A percentile compares a stretch with the other conserved stretches of the same genome.
Conservation (phyloP, 1,140 invertebrate genomes). For the Diploscapter pachys region DNA sequence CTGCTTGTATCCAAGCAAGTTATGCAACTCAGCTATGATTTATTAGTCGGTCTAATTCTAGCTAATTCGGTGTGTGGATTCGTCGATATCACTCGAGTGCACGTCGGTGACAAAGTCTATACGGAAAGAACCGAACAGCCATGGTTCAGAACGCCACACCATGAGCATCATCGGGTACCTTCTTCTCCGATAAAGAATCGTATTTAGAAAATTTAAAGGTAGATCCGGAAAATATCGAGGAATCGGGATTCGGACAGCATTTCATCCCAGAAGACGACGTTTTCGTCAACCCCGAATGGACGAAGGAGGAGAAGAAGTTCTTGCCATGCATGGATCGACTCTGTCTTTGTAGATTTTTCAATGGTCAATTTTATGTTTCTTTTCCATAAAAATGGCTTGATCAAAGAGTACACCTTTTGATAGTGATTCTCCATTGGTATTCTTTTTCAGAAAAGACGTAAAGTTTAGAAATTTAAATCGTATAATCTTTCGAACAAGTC, state of each 20-base stretch:
- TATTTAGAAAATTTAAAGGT: slow-evolving; percentile 10
- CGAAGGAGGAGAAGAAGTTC: slow-evolving; percentile 13
- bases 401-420: neutral
- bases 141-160: slow-evolving; percentile 29
- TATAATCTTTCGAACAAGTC: too few species aligned
- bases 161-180: slow-evolving; percentile 23
- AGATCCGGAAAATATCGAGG: slow-evolving; percentile 13
- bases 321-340: slow-evolving; percentile 22
- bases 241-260: slow-evolving; percentile 32
- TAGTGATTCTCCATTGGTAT: too few species aligned
- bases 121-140: slow-evolving; percentile 27
- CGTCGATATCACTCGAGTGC: too few species aligned
- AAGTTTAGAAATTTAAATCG: too few species aligned
- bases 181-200: neutral
- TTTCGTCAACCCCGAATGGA: slow-evolving; percentile 22
- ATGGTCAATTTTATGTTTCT: neutral
- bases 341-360: slow-evolving; percentile 28
- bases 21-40: too few species aligned
- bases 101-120: slow-evolving; percentile 20
- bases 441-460: too few species aligned
- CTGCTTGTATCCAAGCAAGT: too few species aligned
- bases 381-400: neutral
- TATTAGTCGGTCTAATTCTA: too few species aligned
- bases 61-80: too few species aligned
- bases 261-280: slow-evolving; percentile 21